phyloP scores from a whole-genome alignment of 1,140 invertebrate genomes.

The Cherax destructor region DNA sequence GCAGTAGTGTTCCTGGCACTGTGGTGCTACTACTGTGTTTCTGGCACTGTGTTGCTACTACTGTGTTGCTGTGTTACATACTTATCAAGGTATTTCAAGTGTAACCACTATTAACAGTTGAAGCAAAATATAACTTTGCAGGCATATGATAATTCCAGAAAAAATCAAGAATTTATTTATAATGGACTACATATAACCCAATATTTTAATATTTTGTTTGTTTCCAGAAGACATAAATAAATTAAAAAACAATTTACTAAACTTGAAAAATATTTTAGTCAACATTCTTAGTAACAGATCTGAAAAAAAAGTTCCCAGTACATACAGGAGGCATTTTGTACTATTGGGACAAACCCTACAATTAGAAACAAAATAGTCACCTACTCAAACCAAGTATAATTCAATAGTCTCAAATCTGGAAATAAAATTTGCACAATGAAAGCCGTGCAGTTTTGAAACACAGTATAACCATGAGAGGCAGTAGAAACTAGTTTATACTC shows the following conservation, averaged over 20 bases:
- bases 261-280: constrained; percentile 34
- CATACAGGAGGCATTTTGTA: constrained; percentile 32
- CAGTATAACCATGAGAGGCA: background rate
- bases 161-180: constrained; percentile 25
- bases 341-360: constrained; percentile 25
- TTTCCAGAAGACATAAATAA: constrained; percentile 21
- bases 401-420: background rate
- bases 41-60: too few relatives aligned
- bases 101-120: too few relatives aligned
- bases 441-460: background rate
- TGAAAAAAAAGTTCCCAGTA: constrained; percentile 32
- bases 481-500: background rate
- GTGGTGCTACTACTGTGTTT: too few relatives aligned
- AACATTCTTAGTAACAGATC: constrained; percentile 33
- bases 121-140: too few relatives aligned
- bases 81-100: too few relatives aligned
- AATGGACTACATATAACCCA: constrained; percentile 30
- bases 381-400: background rate
- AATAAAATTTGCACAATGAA: background rate
- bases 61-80: too few relatives aligned
- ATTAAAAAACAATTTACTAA: constrained; percentile 28
- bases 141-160: background rate
- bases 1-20: too few relatives aligned
- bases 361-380: constrained; percentile 9
- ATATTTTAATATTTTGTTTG: constrained; percentile 14